phyloP scores from a whole-genome alignment of 2,888 invertebrate species.

The Eupelmus urozonus region DNA sequence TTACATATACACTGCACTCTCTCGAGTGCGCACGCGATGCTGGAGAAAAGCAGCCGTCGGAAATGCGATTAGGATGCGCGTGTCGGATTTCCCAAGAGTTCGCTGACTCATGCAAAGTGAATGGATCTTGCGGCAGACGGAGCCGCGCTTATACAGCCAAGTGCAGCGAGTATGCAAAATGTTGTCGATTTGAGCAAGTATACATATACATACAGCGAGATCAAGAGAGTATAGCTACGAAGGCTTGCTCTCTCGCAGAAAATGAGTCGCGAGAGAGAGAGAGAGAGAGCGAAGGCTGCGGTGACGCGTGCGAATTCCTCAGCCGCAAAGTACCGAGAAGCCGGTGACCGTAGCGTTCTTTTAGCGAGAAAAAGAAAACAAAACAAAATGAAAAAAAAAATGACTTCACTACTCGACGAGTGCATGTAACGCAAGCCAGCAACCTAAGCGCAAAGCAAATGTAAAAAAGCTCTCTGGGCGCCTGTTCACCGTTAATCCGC shows the following conservation, averaged over 20 bases:
- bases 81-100: conserved; percentile 34
- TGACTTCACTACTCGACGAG: too few species aligned
- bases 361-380: not conserved
- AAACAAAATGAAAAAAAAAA: too few species aligned
- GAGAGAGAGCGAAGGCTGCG: not conserved
- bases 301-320: conserved; percentile 20
- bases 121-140: not conserved
- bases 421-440: too few species aligned
- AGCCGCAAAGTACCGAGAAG: not conserved
- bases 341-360: too few species aligned
- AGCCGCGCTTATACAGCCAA: not conserved
- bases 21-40: not conserved
- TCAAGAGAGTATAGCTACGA: too few species aligned
- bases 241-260: too few species aligned
- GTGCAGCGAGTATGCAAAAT: not conserved
- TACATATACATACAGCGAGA: too few species aligned
- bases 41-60: not conserved
- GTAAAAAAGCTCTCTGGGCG: not conserved
- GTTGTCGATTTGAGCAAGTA: not conserved
- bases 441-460: too few species aligned
- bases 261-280: too few species aligned
- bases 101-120: conserved; percentile 25
- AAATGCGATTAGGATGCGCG: conserved; percentile 21
- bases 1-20: not conserved
- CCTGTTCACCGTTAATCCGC: not conserved